A percentile compares a stretch with the other conserved stretches of the same genome.
Evolutionary conservation across 2,113 vertebrate genomes (phyloP).

Genomic region (Nibea coibor): DNA sequence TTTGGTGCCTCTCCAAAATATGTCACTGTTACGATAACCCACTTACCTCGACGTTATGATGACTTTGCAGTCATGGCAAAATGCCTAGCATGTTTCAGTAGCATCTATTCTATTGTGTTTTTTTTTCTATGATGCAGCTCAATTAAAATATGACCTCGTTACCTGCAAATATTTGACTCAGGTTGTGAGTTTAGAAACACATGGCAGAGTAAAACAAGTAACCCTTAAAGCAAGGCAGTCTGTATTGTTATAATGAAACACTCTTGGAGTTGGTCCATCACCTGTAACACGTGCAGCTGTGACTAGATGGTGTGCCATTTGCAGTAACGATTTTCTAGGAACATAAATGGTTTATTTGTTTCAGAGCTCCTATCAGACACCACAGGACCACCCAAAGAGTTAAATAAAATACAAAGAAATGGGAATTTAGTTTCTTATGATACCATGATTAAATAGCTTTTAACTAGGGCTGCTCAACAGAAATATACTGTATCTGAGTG

Average conservation of each 20-base stretch:
- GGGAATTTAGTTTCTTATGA: neutral
- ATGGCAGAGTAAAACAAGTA: neutral
- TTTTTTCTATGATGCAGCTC: neutral
- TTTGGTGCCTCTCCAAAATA: conserved; percentile 75
- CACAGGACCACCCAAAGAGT: neutral
- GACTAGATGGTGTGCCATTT: neutral
- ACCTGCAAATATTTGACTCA: neutral
- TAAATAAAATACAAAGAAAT: neutral
- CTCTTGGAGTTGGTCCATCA: conserved; percentile 30
- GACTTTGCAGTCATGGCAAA: conserved; percentile 51
- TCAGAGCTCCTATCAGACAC: neutral
- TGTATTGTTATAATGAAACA: conserved; percentile 36
- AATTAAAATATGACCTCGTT: neutral
- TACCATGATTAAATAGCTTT: neutral
- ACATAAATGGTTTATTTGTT: too few species aligned
- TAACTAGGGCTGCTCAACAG: neutral
- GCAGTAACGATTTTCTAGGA: too few species aligned
- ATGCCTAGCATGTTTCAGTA: conserved; percentile 24
- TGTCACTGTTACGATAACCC: conserved; percentile 71
- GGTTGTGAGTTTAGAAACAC: neutral
- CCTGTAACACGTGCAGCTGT: conserved; percentile 13
- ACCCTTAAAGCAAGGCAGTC: neutral
- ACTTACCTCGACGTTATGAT: conserved; percentile 55
- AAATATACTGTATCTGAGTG: neutral
- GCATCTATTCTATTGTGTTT: neutral